Base-by-base conservation (phyloP, 1,140 invertebrate genomes). In the Trachymyrmex septentrionalis region DNA sequence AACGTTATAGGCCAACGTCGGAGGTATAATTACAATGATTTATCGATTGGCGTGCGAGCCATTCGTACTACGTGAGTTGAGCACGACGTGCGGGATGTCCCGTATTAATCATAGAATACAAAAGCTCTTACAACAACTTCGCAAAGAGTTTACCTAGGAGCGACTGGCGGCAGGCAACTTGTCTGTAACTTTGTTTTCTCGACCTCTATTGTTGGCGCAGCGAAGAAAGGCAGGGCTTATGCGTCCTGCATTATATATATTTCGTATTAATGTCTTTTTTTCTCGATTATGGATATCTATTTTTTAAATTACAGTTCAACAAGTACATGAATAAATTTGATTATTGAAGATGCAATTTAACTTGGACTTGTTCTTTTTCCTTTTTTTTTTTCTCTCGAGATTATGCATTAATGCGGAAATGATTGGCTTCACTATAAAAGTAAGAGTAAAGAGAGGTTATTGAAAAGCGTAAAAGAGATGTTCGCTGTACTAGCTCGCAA, bases 81-180 rank as follows among this genome's bases (percentile, higher is more conserved):
- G 69, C 80, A 73, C 80, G 80, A 84, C 80, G 80, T 84, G 69
- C 80, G 69, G 55, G 80, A 84, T 84, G 80, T 75, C 55, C 44
- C 27, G 55, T 84, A 84, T 84, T 84, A 84, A 84, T 84, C 80
- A 84, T 75, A 61, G 80, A 84, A 48, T 72, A 84, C 80, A 84
- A 84, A 84, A 84, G 80, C 69, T 50, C 38, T 27, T 34, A 63
- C 69, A 61, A 21, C 48, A 80, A 84, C 80, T 84, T 84, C 9
- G 69, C 80, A 84, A 84, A 84, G 80, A 84, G 80, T 84, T 84
- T 84, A 75, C 69, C n/a, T 34, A 48, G 34, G 30, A 72, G 69
- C 69, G 57, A 75, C 67, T 34, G 55, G 24, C 19, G 38, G 67
- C 38, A 59, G 57, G 66, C 38, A 84, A 84, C 69, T 84, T 30